Conservation (phyloP, 2,888 invertebrate genomes). For the Agriopis aurantiaria region DNA sequence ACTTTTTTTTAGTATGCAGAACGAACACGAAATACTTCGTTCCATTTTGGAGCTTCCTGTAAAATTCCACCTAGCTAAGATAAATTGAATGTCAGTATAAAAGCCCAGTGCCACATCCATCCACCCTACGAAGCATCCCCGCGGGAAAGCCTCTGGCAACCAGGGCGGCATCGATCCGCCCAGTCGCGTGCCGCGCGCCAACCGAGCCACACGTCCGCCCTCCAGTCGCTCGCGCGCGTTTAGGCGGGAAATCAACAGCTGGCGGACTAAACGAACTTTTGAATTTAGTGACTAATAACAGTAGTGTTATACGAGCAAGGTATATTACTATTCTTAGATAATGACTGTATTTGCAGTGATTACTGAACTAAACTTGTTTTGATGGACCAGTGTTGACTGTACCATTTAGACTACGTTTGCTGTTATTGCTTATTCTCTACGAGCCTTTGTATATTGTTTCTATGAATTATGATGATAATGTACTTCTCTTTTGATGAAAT, state of each 20-base stretch:
- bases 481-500: neutral
- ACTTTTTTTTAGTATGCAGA: neutral
- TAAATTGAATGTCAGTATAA: constrained; percentile 28
- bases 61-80: constrained; percentile 11
- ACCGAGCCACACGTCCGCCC: constrained; percentile 66
- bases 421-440: neutral
- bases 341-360: neutral
- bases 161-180: constrained; percentile 72
- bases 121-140: constrained; percentile 76
- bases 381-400: neutral
- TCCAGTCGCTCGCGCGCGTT: constrained; percentile 67
- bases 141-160: constrained; percentile 68
- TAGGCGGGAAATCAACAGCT: constrained; percentile 73
- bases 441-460: neutral
- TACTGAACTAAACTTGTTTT: constrained; percentile 4
- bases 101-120: constrained; percentile 49
- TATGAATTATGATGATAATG: neutral
- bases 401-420: neutral
- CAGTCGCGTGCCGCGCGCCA: constrained; percentile 76
- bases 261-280: constrained; percentile 44
- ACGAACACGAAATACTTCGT: neutral
- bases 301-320: neutral
- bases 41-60: neutral
- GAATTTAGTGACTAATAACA: neutral
- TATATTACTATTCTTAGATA: constrained; percentile 1